These are phyloP conservation scores for Sipha maydis DNA, from an alignment of 2,888 invertebrate species.

Conservation along the genomic window DNA sequence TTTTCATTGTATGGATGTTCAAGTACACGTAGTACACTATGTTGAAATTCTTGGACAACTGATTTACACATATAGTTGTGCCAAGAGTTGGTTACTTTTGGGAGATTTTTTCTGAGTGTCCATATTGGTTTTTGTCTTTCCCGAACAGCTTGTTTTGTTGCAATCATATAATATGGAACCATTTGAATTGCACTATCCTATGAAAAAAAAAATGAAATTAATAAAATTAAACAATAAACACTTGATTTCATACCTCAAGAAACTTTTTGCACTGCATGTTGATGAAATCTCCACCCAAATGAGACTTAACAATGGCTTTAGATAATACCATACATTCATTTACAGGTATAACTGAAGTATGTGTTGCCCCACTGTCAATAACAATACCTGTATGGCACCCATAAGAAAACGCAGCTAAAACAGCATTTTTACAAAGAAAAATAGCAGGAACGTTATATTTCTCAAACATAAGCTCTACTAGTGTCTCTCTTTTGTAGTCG, in stretches of 20 bases:
- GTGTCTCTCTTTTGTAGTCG: slow-evolving; percentile 88
- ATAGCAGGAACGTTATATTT: slow-evolving; percentile 98
- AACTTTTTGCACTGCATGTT: slow-evolving; percentile 78
- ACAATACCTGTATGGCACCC: slow-evolving; percentile 83
- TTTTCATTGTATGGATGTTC: slow-evolving; percentile 92
- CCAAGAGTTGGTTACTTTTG: slow-evolving; percentile 89
- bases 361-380: slow-evolving; percentile 95
- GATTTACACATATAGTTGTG: slow-evolving; percentile 94
- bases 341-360: slow-evolving; percentile 97
- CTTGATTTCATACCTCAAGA: slow-evolving; percentile 69
- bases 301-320: slow-evolving; percentile 93
- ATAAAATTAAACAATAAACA: neutral
- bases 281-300: slow-evolving; percentile 95
- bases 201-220: slow-evolving; percentile 28
- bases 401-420: slow-evolving; percentile 95
- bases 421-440: slow-evolving; percentile 97
- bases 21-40: slow-evolving; percentile 80
- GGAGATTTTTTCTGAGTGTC: slow-evolving; percentile 77
- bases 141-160: slow-evolving; percentile 88
- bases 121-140: slow-evolving; percentile 90
- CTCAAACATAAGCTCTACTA: slow-evolving; percentile 97
- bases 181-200: slow-evolving; percentile 76
- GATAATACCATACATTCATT: slow-evolving; percentile 94
- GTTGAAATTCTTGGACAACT: slow-evolving; percentile 79
- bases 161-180: slow-evolving; percentile 79